Evolutionary conservation across 2,888 invertebrate species (phyloP).

Genomic region (Morinoia aosen): DNA sequence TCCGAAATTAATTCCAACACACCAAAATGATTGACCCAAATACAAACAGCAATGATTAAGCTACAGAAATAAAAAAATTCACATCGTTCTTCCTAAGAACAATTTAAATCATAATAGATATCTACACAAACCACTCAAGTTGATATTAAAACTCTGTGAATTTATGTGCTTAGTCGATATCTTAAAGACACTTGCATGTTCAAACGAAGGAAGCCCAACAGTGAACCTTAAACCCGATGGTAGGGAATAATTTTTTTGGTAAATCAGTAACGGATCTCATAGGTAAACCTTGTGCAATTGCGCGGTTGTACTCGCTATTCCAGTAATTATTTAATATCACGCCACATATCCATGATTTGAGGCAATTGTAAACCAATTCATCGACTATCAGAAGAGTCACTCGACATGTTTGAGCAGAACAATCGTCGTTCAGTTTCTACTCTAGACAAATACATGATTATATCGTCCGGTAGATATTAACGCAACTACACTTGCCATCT

Average conservation of each 20-base stretch:
- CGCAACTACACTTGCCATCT: neutral
- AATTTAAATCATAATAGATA: too few relatives aligned
- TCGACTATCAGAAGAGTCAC: neutral
- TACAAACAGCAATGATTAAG: too few relatives aligned
- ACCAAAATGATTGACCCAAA: too few relatives aligned
- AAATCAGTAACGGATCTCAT: neutral
- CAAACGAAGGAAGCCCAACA: too few relatives aligned
- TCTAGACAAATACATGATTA: neutral
- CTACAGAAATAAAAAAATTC: too few relatives aligned
- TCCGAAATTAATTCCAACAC: too few relatives aligned
- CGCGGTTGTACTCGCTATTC: neutral
- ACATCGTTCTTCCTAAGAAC: too few relatives aligned
- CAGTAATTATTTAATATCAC: neutral
- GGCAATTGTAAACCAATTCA: neutral
- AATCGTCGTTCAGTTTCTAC: neutral
- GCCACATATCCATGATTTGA: neutral
- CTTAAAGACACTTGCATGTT: too few relatives aligned
- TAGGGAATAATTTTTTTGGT: neutral
- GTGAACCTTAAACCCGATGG: too few relatives aligned
- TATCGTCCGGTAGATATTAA: neutral
- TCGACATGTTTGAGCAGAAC: neutral
- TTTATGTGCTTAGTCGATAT: too few relatives aligned
- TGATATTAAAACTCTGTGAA: too few relatives aligned
- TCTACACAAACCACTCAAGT: too few relatives aligned
- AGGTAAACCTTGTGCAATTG: neutral